These are phyloP conservation scores for Lophius americanus DNA, from an alignment of 2,797 vertebrate species.

Conservation along the genomic window DNA sequence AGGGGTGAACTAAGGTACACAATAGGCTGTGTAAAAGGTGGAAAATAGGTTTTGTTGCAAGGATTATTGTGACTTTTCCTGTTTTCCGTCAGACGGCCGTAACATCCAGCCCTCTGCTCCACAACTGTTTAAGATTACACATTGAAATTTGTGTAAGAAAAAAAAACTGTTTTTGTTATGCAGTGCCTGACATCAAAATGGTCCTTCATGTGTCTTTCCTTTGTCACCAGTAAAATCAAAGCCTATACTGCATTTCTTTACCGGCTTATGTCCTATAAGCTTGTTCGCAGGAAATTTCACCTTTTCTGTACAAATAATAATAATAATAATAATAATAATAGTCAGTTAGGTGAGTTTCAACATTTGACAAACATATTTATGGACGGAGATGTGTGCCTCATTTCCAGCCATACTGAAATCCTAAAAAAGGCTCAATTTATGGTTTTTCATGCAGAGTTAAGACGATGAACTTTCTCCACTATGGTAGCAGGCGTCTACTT, in stretches of 20 bases:
- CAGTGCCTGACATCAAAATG: neutral
- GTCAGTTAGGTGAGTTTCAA: neutral
- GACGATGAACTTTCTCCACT: neutral
- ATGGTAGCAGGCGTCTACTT: neutral
- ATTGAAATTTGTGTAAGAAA: conserved; percentile 21
- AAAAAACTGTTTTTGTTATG: neutral
- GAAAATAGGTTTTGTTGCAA: conserved; percentile 16
- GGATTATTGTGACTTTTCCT: conserved; percentile 3
- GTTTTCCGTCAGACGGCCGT: neutral
- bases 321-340: too few relatives aligned
- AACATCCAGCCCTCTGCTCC: neutral
- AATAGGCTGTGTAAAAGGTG: neutral
- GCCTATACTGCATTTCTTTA: neutral
- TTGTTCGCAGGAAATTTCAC: too few relatives aligned
- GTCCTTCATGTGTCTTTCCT: neutral
- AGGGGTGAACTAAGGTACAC: too few relatives aligned
- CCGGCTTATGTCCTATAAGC: too few relatives aligned
- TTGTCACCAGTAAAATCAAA: neutral
- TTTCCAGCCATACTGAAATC: neutral
- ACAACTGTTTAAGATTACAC: conserved; percentile 12
- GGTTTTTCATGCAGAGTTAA: neutral
- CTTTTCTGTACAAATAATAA: too few relatives aligned
- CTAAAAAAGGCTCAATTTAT: neutral
- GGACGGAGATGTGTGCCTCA: neutral
- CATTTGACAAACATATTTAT: neutral